Conservation (phyloP, 2,797 vertebrate genomes). For the Hephaestus fuliginosus region DNA sequence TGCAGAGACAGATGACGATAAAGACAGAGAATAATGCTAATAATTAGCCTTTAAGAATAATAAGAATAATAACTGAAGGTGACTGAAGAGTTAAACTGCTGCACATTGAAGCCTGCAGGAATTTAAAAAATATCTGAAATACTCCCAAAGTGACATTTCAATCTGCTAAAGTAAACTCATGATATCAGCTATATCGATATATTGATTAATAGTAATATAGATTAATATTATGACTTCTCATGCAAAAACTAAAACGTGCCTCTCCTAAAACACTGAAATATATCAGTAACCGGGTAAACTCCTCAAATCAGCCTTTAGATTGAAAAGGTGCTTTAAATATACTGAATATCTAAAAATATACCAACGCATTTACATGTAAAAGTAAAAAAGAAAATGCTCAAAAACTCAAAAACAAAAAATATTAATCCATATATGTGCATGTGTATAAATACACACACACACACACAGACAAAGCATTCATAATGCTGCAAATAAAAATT, state of each 20-base stretch:
- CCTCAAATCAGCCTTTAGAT: neutral
- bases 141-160: neutral
- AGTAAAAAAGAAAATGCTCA: neutral
- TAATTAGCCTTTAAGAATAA: neutral
- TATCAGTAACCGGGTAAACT: neutral
- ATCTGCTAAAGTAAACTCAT: neutral
- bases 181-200: neutral
- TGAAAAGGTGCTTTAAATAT: no score
- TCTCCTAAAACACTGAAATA: neutral
- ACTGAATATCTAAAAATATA: no score
- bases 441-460: no score
- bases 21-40: no score
- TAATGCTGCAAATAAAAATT: neutral
- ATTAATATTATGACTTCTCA: no score
- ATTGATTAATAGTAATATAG: neutral
- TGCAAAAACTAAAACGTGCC: no score
- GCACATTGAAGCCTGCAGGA: neutral
- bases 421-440: no score
- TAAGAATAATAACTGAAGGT: neutral
- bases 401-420: no score
- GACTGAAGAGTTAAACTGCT: neutral
- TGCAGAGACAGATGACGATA: no score
- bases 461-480: no score
- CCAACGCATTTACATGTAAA: neutral
- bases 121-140: no score